phyloP scores from a whole-genome alignment of 1,140 invertebrate genomes.

The Argopecten irradians region DNA sequence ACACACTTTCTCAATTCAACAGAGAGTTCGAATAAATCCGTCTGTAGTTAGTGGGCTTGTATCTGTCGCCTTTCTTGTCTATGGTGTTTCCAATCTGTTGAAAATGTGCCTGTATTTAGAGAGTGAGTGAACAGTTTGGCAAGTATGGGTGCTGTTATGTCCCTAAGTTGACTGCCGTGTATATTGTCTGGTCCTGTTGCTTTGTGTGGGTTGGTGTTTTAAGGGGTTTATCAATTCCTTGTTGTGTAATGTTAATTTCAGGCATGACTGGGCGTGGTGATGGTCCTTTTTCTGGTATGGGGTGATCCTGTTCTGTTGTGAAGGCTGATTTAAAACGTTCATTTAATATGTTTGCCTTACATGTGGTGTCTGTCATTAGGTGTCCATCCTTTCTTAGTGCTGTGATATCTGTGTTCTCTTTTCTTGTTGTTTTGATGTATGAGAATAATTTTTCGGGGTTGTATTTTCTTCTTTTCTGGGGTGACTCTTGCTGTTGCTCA shows the following conservation, averaged over 20 bases:
- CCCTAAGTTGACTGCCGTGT: not conserved
- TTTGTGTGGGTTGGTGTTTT: conserved; percentile 40
- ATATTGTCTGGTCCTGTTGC: conserved; percentile 42
- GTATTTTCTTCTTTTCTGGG: not conserved
- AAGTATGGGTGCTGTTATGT: not conserved
- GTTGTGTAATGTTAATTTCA: conserved; percentile 17
- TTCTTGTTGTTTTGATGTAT: conserved; percentile 40
- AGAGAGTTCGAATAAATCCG: too few relatives aligned
- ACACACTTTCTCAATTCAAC: too few relatives aligned
- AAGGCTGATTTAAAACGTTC: conserved; percentile 26
- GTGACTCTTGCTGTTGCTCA: not conserved
- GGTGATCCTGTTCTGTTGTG: not conserved
- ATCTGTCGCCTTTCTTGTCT: conserved; percentile 55
- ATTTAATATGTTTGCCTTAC: conserved; percentile 30
- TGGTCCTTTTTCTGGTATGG: conserved; percentile 19
- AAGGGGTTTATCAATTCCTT: conserved; percentile 31
- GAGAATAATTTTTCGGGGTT: conserved; percentile 2
- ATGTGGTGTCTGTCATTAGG: not conserved
- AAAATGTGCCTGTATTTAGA: conserved; percentile 32
- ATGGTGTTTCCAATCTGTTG: conserved; percentile 49
- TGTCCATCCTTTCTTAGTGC: not conserved
- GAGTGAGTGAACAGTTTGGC: conserved; percentile 35
- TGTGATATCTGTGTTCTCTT: not conserved
- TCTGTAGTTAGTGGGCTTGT: conserved; percentile 51
- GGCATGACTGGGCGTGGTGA: conserved; percentile 32